Conservation (phyloP, 2,888 invertebrate genomes). For the Sinodicranocentrus sp. region DNA sequence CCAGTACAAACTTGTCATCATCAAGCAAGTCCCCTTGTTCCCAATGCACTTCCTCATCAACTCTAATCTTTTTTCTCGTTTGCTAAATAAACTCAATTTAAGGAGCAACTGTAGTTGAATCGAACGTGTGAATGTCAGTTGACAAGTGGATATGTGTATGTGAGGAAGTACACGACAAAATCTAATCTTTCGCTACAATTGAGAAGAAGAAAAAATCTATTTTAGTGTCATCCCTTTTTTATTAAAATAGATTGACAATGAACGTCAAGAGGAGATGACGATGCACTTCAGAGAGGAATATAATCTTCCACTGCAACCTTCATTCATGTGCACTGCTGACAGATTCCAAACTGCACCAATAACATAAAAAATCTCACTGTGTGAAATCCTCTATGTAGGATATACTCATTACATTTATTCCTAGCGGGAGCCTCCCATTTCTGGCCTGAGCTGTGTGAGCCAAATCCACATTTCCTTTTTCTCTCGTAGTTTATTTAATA, state of each 20-base stretch:
- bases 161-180: constrained; percentile 18
- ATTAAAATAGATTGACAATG: constrained; percentile 58
- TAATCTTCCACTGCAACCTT: constrained; percentile 22
- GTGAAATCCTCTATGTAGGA: no score
- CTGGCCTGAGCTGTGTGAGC: constrained; percentile 25
- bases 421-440: constrained; percentile 59
- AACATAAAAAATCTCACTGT: not conserved
- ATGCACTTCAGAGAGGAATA: constrained; percentile 26
- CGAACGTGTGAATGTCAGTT: constrained; percentile 6
- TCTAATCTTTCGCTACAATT: constrained; percentile 50
- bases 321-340: constrained; percentile 13
- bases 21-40: constrained; percentile 10
- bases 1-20: constrained; percentile 54
- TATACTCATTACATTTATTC: constrained; percentile 42
- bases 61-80: constrained; percentile 1
- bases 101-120: constrained; percentile 24
- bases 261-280: constrained; percentile 53
- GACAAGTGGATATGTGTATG: constrained; percentile 15
- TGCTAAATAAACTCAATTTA: constrained; percentile 47
- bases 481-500: not conserved
- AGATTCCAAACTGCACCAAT: constrained; percentile 17
- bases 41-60: constrained; percentile 60
- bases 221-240: constrained; percentile 42
- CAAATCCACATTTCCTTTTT: not conserved
- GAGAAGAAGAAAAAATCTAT: constrained; percentile 30